Percentiles rank a stretch among this genome's conserved stretches.
Evolutionary conservation across 2,113 vertebrate genomes (phyloP).

Genomic region (Dicentrarchus labrax): DNA sequence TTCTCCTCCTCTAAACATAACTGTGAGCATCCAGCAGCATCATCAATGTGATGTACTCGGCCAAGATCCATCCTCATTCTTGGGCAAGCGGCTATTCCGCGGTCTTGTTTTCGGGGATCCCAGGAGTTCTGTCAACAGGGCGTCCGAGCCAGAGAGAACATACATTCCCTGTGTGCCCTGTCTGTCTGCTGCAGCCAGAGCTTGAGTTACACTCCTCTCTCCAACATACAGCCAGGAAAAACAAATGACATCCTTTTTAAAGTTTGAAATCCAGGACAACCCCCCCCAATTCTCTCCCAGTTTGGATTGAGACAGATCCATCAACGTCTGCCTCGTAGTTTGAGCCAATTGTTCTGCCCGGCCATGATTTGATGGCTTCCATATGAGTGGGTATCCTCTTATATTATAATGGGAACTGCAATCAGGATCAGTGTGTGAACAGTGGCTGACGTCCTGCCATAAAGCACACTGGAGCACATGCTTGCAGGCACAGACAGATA

Average conservation of each 20-base stretch:
- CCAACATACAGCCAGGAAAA: conserved; percentile 68
- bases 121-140: conserved; percentile 59
- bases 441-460: conserved; percentile 60
- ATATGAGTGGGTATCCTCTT: conserved; percentile 73
- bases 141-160: conserved; percentile 24
- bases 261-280: conserved; percentile 40
- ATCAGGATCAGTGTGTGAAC: conserved; percentile 67
- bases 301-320: conserved; percentile 67
- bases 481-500: conserved; percentile 22
- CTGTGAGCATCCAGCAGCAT: background rate
- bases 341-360: conserved; percentile 62
- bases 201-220: conserved; percentile 61
- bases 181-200: conserved; percentile 49
- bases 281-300: conserved; percentile 15
- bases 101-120: conserved; percentile 46
- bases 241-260: conserved; percentile 72
- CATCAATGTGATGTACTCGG: background rate
- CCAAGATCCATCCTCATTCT: conserved; percentile 20
- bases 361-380: conserved; percentile 72
- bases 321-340: conserved; percentile 63
- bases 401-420: conserved; percentile 65
- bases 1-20: conserved; percentile 1
- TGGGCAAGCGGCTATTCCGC: background rate
- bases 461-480: conserved; percentile 36
- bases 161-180: conserved; percentile 53